Base-by-base conservation (phyloP, 2,797 vertebrate genomes). In the Danio albolineatus region DNA sequence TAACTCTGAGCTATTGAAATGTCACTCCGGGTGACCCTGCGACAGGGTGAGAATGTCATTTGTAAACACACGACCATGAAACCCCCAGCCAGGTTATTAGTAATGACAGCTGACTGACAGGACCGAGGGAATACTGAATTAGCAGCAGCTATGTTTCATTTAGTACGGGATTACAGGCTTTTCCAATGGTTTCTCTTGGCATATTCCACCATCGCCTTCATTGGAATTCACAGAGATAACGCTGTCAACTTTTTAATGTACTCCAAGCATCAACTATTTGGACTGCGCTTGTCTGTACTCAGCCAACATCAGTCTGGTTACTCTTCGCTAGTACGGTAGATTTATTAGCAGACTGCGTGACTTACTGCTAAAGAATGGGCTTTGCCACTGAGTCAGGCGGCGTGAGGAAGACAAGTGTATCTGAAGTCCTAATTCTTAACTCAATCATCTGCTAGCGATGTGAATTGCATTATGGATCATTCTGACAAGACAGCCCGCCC, bases 381-480 rank as follows among this genome's bases (percentile, higher is more conserved):
- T 85, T 80, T 91, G 91, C 91, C 91, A 92, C 83, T 79, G 82
- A 85, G 76, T 88, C 79, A 86, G 90, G 88, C 90, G 83, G 17
- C 14, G 69, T 85, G 85, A 89, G 74, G 86, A 89, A 88, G 89
- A 91, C 86, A 84, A 89, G 90, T 92, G 88, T 88, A 81, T 83
- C 85, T 87, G 71, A 83, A 79, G 74, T 89, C 80, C 86, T 92
- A 91, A 89, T 91, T 91, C 84, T 88, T 91, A 83, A 89, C 89
- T 90, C 88, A 89, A 88, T 92, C 91, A 91, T 89, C 79, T 82
- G 73, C 80, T 71, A 80, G 87, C 79, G 82, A 91, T 85, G 87
- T 86, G 86, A 89, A 89, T 87, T 87, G 86, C 85, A 85, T 87
- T 90, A 93, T 93, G 89, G 87, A 92, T 93, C 92, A 93, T 89